Conservation (phyloP, 2,113 vertebrate species). For the Menura novaehollandiae region DNA sequence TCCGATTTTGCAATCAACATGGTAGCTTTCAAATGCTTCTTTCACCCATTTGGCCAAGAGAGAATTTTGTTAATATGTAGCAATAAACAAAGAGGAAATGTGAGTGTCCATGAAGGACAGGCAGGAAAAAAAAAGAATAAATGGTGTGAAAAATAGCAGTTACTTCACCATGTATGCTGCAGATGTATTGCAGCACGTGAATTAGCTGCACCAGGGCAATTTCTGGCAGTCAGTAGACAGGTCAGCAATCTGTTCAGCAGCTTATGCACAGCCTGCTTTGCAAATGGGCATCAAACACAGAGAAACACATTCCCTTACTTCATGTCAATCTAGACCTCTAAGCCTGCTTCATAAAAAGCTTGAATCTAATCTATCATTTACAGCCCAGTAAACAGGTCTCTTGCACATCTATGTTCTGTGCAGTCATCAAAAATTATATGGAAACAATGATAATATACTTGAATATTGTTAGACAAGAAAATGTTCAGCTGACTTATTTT, state of each 20-base stretch:
- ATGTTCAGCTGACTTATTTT: accelerated
- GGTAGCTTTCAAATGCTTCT: neutral
- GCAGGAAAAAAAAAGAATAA: neutral
- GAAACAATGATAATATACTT: neutral
- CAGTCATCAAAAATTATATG: neutral
- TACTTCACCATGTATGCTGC: neutral
- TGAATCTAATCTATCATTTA: neutral
- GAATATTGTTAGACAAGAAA: neutral
- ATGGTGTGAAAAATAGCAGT: neutral
- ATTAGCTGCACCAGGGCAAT: neutral
- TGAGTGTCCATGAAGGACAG: neutral
- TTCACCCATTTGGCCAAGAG: neutral
- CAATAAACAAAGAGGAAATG: neutral
- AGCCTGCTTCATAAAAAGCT: neutral
- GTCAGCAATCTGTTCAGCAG: neutral
- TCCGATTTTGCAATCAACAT: neutral
- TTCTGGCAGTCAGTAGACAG: neutral
- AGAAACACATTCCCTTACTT: neutral
- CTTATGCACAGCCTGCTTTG: neutral
- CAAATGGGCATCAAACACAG: neutral
- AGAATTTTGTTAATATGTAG: neutral
- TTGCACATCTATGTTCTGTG: neutral
- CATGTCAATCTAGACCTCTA: neutral
- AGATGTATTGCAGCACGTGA: neutral
- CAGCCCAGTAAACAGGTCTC: neutral